Evolutionary conservation across 2,888 invertebrate species (phyloP).

Genomic region (Drosophila maculinotata): DNA sequence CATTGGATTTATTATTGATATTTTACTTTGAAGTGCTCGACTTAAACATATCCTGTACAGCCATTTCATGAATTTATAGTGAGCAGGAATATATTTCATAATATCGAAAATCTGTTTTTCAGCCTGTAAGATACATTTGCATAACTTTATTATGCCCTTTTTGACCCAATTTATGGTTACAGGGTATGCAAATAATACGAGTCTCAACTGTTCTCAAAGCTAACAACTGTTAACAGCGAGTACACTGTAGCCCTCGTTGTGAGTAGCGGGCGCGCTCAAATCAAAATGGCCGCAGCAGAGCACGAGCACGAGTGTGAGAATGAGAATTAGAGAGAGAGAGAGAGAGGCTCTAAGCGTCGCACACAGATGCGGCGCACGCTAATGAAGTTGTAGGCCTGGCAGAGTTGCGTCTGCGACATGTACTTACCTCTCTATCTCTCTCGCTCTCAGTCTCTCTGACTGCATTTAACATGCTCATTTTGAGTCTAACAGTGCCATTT

Average conservation of each 20-base stretch:
- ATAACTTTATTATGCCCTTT: neutral
- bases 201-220: slow-evolving; percentile 12
- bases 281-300: slow-evolving; percentile 83
- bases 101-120: too few relatives aligned
- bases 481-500: slow-evolving; percentile 53
- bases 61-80: too few relatives aligned
- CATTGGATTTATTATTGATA: too few relatives aligned
- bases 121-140: neutral
- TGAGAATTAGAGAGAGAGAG: slow-evolving; percentile 33
- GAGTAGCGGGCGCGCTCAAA: slow-evolving; percentile 57
- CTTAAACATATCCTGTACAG: too few relatives aligned
- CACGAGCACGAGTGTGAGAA: slow-evolving; percentile 26
- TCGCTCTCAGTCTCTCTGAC: neutral
- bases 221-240: slow-evolving; percentile 43
- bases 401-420: slow-evolving; percentile 49
- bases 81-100: too few relatives aligned
- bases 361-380: slow-evolving; percentile 44
- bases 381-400: slow-evolving; percentile 78
- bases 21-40: too few relatives aligned
- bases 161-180: neutral
- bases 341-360: slow-evolving; percentile 34
- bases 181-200: slow-evolving; percentile 26
- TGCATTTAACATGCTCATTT: slow-evolving; percentile 38
- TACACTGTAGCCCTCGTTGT: slow-evolving; percentile 47
- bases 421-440: slow-evolving; percentile 33